Conservation (phyloP, 2,888 invertebrate species). For the Tetranychus truncatus region DNA sequence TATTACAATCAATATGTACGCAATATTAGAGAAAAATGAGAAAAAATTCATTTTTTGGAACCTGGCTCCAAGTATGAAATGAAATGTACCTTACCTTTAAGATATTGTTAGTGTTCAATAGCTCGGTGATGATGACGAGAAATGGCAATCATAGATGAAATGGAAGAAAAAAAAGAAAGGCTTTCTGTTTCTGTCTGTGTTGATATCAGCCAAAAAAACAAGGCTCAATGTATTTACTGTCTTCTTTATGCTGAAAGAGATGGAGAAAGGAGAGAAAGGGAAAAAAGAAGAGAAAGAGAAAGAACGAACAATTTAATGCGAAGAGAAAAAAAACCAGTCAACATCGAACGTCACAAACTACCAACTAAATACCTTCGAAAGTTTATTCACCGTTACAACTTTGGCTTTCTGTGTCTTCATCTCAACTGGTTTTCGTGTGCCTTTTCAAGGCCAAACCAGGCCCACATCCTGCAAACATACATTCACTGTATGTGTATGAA, state of each 20-base stretch:
- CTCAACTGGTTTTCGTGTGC: neutral
- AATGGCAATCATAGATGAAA: too few species aligned
- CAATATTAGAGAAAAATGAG: too few species aligned
- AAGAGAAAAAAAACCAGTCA: neutral
- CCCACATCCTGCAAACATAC: neutral
- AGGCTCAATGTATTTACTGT: too few species aligned
- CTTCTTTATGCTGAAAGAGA: neutral
- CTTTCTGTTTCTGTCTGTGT: too few species aligned
- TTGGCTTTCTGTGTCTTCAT: neutral
- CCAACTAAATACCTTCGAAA: neutral
- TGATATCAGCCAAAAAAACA: too few species aligned
- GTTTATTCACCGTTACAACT: neutral
- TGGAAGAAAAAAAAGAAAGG: too few species aligned
- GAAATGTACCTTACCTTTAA: too few species aligned
- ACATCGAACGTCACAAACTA: neutral
- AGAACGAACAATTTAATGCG: neutral
- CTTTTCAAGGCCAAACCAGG: neutral
- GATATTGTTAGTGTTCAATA: too few species aligned
- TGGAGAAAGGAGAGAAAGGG: neutral
- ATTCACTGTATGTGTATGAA: neutral
- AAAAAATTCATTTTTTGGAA: too few species aligned
- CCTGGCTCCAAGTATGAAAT: too few species aligned
- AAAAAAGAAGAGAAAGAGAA: neutral
- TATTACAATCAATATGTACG: too few species aligned
- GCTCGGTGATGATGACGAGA: too few species aligned